These are phyloP conservation scores for Bryconaethiops microstoma DNA, from an alignment of 2,797 vertebrate genomes.

Conservation along the genomic window DNA sequence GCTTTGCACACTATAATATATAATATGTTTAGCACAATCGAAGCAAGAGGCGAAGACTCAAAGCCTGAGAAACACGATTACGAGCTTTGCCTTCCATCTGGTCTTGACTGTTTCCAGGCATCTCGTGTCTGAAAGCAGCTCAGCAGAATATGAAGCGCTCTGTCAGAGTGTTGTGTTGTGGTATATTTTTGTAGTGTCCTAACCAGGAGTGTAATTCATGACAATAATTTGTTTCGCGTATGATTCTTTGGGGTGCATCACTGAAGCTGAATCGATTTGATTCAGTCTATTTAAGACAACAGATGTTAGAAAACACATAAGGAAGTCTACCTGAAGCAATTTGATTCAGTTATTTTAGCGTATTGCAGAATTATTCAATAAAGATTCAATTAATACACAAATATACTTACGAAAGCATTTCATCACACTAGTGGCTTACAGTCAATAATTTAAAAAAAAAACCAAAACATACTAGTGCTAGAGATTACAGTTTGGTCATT, in stretches of 20 bases:
- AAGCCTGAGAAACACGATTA: slow-evolving; percentile 16
- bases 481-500: too few relatives aligned
- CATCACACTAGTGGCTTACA: too few relatives aligned
- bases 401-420: too few relatives aligned
- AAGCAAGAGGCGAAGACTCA: background rate
- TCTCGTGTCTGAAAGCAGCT: background rate
- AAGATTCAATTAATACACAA: too few relatives aligned
- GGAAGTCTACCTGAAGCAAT: too few relatives aligned
- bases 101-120: background rate
- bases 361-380: too few relatives aligned
- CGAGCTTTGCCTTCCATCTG: slow-evolving; percentile 23
- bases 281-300: too few relatives aligned
- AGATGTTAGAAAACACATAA: too few relatives aligned
- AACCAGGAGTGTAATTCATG: background rate
- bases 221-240: background rate
- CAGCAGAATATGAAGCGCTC: background rate
- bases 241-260: background rate
- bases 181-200: background rate
- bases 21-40: slow-evolving; percentile 32
- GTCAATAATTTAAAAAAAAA: too few relatives aligned
- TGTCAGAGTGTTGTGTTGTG: background rate
- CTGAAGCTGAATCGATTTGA: background rate
- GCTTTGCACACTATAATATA: slow-evolving; percentile 24
- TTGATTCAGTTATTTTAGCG: background rate
- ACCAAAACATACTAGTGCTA: too few relatives aligned